These are phyloP conservation scores for Syngnathus floridae DNA, from an alignment of 2,113 vertebrate genomes.

Conservation along the genomic window DNA sequence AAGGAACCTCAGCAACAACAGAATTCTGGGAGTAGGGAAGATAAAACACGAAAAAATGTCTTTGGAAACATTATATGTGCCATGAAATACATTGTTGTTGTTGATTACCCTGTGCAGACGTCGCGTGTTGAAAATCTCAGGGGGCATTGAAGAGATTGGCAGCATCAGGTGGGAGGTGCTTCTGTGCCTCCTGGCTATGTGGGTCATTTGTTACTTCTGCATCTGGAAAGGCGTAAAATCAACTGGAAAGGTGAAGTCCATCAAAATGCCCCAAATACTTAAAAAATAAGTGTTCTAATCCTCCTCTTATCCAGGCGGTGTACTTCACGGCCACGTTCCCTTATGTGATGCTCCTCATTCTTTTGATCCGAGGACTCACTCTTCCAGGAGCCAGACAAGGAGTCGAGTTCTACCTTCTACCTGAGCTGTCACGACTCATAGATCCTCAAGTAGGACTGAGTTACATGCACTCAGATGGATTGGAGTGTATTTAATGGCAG, in stretches of 20 bases:
- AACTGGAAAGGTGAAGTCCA: slow-evolving; percentile 82
- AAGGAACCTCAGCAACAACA: slow-evolving; percentile 53
- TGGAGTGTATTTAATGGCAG: background rate
- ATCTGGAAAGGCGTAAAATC: slow-evolving; percentile 93
- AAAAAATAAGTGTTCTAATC: background rate
- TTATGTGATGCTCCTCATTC: slow-evolving; percentile 65
- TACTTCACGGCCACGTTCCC: slow-evolving; percentile 75
- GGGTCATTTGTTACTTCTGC: slow-evolving; percentile 90
- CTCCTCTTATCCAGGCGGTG: slow-evolving; percentile 36
- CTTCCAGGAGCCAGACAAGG: slow-evolving; percentile 70
- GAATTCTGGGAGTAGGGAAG: slow-evolving; percentile 67
- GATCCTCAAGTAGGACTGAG: slow-evolving; percentile 59
- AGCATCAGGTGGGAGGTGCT: slow-evolving; percentile 82
- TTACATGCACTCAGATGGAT: background rate
- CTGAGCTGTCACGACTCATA: slow-evolving; percentile 55
- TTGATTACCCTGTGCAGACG: slow-evolving; percentile 56
- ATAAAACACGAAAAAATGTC: background rate
- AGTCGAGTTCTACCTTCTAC: slow-evolving; percentile 67
- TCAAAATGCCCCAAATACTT: background rate
- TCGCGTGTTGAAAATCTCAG: slow-evolving; percentile 79
- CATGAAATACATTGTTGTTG: background rate
- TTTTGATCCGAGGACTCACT: slow-evolving; percentile 67
- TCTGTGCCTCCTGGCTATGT: slow-evolving; percentile 78
- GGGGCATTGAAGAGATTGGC: slow-evolving; percentile 83
- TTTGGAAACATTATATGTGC: background rate